Conservation (phyloP, 2,888 invertebrate genomes). For the Eristalinus sepulchralis region DNA sequence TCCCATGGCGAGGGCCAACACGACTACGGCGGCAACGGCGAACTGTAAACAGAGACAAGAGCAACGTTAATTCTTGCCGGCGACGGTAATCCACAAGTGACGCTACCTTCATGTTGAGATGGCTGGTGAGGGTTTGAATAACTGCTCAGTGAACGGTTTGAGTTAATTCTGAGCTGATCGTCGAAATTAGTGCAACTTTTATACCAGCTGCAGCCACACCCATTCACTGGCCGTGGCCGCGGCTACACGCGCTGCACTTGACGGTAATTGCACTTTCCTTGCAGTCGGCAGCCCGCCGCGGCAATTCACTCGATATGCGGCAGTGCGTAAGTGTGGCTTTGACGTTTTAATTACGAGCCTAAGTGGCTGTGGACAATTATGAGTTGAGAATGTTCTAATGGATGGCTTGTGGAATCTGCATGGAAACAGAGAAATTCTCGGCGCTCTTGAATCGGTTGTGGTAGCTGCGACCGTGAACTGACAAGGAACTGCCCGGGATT, state of each 20-base stretch:
- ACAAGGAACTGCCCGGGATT: not conserved
- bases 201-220: constrained; percentile 75
- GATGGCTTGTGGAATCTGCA: not conserved
- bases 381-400: constrained; percentile 27
- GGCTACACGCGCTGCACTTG: constrained; percentile 9
- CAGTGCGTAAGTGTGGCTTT: constrained; percentile 55
- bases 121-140: constrained; percentile 72
- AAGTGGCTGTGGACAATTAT: constrained; percentile 34
- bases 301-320: constrained; percentile 32
- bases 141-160: constrained; percentile 78
- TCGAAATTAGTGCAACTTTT: constrained; percentile 79
- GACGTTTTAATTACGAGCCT: constrained; percentile 58
- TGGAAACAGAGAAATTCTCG: constrained; percentile 2
- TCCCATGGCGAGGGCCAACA: constrained; percentile 74
- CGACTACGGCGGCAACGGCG: constrained; percentile 75
- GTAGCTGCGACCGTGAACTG: not conserved
- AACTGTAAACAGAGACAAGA: constrained; percentile 72
- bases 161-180: constrained; percentile 79
- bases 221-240: constrained; percentile 15
- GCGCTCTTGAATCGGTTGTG: not conserved
- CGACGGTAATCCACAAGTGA: not conserved
- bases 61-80: constrained; percentile 13
- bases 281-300: constrained; percentile 13
- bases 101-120: constrained; percentile 79
- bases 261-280: constrained; percentile 34